Evolutionary conservation across 2,888 invertebrate genomes (phyloP).

Genomic region (Alcis repandata): DNA sequence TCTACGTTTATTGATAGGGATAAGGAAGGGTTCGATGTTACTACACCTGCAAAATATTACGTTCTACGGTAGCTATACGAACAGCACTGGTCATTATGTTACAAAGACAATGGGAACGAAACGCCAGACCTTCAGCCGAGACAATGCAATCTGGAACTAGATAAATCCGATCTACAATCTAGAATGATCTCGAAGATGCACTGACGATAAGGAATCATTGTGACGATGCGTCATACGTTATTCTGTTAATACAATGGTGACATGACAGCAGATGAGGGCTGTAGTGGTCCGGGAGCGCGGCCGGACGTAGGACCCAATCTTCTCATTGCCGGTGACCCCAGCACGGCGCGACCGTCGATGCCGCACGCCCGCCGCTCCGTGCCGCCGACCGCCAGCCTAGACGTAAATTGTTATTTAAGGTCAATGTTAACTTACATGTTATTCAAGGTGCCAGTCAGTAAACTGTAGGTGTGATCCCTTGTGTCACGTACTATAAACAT

Average conservation of each 20-base stretch:
- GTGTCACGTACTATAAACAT: conserved; percentile 1
- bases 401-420: conserved; percentile 76
- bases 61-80: background rate
- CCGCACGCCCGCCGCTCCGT: conserved; percentile 15
- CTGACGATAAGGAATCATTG: conserved; percentile 32
- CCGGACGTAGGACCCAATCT: conserved; percentile 75
- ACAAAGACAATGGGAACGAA: conserved; percentile 17
- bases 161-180: conserved; percentile 24
- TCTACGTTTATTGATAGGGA: too few species aligned
- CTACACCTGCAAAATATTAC: background rate
- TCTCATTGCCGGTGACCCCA: conserved; percentile 75
- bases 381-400: conserved; percentile 62
- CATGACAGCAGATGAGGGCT: conserved; percentile 30
- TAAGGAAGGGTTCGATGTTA: too few species aligned
- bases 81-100: background rate
- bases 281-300: conserved; percentile 50
- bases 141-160: conserved; percentile 23
- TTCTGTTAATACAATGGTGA: conserved; percentile 33
- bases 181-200: conserved; percentile 33
- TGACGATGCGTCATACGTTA: conserved; percentile 47
- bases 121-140: conserved; percentile 19
- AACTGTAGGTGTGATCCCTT: conserved; percentile 16
- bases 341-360: conserved; percentile 51
- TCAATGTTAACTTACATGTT: conserved; percentile 65
- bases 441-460: conserved; percentile 27